Conservation (phyloP, 2,797 vertebrate species). For the Tolypeutes matacus region DNA sequence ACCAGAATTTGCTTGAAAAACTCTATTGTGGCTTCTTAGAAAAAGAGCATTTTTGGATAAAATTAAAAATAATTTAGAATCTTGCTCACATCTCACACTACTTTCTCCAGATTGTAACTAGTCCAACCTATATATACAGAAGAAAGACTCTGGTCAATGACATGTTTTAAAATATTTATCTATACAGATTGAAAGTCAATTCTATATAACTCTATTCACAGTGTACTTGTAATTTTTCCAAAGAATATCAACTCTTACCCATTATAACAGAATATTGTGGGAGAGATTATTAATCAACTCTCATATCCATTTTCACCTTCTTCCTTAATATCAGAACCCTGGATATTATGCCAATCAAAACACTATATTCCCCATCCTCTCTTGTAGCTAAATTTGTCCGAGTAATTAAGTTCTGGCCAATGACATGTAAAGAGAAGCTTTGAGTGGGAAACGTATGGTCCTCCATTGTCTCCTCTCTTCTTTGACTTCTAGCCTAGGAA, state of each 20-base stretch:
- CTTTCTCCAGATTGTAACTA: neutral
- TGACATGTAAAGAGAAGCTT: conserved; percentile 16
- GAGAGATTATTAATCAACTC: neutral
- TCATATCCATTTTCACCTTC: conserved; percentile 27
- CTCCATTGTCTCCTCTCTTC: neutral
- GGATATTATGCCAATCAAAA: conserved; percentile 22
- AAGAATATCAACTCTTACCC: conserved; percentile 42
- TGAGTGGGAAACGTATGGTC: neutral
- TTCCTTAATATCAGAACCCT: conserved; percentile 23
- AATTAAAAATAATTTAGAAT: conserved; percentile 56
- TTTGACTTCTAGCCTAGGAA: neutral
- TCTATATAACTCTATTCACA: conserved; percentile 18
- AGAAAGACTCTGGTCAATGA: neutral
- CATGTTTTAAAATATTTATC: conserved; percentile 60
- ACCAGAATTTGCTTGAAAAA: conserved; percentile 36
- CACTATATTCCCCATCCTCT: neutral
- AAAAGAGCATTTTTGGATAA: conserved; percentile 40
- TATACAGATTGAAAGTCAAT: conserved; percentile 33
- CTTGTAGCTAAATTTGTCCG: conserved; percentile 21
- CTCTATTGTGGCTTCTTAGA: neutral
- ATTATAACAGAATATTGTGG: conserved; percentile 40
- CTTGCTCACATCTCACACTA: neutral
- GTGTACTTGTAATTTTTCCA: conserved; percentile 24
- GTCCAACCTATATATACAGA: conserved; percentile 2
- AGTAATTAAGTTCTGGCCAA: conserved; percentile 22